phyloP scores from a whole-genome alignment of 2,113 vertebrate species.

The Pomatorhinus ruficollis region DNA sequence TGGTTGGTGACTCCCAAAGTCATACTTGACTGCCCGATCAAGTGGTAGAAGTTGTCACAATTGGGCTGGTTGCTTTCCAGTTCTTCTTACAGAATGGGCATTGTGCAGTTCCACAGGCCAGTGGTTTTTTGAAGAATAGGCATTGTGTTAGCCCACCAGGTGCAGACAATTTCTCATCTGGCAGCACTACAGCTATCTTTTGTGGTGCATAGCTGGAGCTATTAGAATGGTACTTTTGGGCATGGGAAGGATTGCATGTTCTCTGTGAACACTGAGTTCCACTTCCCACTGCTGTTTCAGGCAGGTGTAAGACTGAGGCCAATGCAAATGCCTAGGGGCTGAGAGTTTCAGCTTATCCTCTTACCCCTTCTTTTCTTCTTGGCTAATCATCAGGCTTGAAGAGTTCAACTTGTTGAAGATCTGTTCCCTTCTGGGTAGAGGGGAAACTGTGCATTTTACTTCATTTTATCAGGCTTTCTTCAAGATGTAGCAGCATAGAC shows the following conservation, averaged over 20 bases:
- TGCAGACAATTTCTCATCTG: background rate
- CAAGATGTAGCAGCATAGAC: background rate
- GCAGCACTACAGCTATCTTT: background rate
- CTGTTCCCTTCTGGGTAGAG: background rate
- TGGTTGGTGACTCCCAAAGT: background rate
- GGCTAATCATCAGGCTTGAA: background rate
- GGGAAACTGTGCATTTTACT: background rate
- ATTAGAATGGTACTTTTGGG: background rate
- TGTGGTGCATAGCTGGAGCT: background rate
- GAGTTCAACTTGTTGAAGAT: background rate
- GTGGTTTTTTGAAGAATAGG: background rate
- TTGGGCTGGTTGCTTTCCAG: background rate
- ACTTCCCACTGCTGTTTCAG: background rate
- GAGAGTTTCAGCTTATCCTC: background rate
- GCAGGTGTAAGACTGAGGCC: background rate
- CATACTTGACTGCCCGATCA: rapidly evolving
- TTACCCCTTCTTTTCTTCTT: background rate
- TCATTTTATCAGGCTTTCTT: background rate
- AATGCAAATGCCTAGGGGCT: background rate
- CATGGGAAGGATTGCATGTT: background rate
- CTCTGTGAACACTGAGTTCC: background rate
- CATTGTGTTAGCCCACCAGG: background rate
- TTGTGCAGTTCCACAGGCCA: background rate
- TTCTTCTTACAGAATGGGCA: background rate
- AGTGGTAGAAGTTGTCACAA: background rate